Conservation (phyloP, 1,140 invertebrate genomes). For the Acromyrmex charruanus region DNA sequence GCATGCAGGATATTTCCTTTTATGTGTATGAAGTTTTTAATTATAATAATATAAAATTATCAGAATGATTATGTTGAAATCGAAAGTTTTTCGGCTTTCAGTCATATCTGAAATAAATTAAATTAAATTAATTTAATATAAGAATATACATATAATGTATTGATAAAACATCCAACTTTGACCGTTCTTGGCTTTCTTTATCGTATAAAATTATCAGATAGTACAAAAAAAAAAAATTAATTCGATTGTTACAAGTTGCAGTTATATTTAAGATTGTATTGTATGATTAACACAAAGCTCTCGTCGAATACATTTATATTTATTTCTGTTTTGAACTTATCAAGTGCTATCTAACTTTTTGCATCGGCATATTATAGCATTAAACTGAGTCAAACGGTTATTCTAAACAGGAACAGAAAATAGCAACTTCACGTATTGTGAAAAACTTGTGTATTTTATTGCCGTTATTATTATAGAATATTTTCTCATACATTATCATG, state of each 20-base stretch:
- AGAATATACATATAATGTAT: no score
- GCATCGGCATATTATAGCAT: background rate
- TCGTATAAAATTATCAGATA: background rate
- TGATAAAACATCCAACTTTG: no score
- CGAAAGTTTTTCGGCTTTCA: no score
- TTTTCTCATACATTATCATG: background rate
- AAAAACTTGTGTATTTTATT: background rate
- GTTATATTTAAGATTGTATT: background rate
- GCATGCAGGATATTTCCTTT: background rate
- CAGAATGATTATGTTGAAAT: background rate
- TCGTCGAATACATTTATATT: background rate
- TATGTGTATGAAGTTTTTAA: background rate
- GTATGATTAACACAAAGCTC: background rate
- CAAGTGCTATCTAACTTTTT: background rate
- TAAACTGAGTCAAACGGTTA: background rate
- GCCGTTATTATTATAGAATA: background rate
- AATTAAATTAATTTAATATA: no score
- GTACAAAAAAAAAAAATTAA: background rate
- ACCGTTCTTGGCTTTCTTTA: no score
- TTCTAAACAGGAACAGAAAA: background rate
- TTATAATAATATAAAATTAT: background rate
- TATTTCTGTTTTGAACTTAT: background rate
- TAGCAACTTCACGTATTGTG: no score
- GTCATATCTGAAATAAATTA: no score
- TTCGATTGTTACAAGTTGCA: background rate